Evolutionary conservation across 2,113 vertebrate genomes (phyloP), one percentile per base, ranked within the genome.

Genomic region (Clarias magur): DNA sequence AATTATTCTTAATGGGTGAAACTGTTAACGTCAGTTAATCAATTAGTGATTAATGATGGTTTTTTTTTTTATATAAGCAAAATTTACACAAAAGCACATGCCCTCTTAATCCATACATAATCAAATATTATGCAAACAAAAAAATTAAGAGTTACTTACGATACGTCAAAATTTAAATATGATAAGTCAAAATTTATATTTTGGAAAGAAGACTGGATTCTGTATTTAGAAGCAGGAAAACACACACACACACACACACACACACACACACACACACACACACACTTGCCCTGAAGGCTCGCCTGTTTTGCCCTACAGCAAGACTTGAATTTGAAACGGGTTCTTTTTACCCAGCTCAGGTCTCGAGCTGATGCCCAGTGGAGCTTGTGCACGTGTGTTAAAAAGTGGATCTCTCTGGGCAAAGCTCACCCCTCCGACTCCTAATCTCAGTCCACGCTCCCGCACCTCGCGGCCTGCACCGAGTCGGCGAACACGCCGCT

Each of bases 311-410:
- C 59, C 88, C 84, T 89, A 83, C 80, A 89, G 75, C 84, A 80
- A 87, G 82, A 84, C 89, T 62, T 88, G 87, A 91, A 86, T 90
- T 90, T 73, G 62, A 90, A 88, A 88, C 88, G 76, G 65, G 62
- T 59, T 67, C 25, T 72, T 88, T 85, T 85, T 82, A 82, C 82
- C 34, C 86, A 91, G 84, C 88, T 82, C 90, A 70, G 87, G 87
- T 89, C 90, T 91, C 75, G 89, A 92, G 88, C 89, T 91, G 67
- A 84, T 82, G 80, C 90, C 90, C 86, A 91, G 65, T 82, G 90
- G 89, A 94, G 75, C 68, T 84, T 54, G 82, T 90, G 85, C 88
- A 90, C 91, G 90, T 88, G 84, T 88, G 86, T 82, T 92, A 88
- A 93, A 92, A 92, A 92, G 92, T 88, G 80, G 80, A 83, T 65